Evolutionary conservation across 2,797 vertebrate genomes (phyloP).

Genomic region (Valencia hispanica): DNA sequence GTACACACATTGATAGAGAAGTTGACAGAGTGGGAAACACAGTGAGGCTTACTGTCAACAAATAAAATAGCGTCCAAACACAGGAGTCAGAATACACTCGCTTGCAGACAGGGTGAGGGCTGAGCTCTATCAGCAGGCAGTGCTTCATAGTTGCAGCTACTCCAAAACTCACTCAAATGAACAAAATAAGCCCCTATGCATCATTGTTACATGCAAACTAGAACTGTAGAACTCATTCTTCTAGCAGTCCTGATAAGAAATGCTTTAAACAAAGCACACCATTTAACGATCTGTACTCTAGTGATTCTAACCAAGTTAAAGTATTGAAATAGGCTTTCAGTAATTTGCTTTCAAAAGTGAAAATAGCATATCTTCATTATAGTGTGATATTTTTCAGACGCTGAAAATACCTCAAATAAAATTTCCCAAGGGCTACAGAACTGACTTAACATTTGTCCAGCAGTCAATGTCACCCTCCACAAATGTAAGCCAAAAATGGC

Average conservation of each 20-base stretch:
- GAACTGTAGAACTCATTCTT: background rate
- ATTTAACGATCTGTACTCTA: too few relatives aligned
- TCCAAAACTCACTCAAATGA: conserved; percentile 23
- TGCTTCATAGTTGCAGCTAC: conserved; percentile 22
- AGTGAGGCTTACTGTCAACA: conserved; percentile 41
- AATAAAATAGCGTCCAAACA: conserved; percentile 56
- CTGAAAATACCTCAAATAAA: too few relatives aligned
- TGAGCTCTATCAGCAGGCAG: conserved; percentile 41
- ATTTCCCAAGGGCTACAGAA: background rate
- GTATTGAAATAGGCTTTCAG: background rate
- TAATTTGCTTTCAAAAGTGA: too few relatives aligned
- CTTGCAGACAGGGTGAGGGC: conserved; percentile 8
- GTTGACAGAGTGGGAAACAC: conserved; percentile 58
- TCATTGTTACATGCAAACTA: conserved; percentile 5
- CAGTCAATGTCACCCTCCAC: background rate
- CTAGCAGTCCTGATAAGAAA: background rate
- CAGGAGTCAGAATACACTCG: conserved; percentile 23
- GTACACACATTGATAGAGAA: conserved; percentile 40
- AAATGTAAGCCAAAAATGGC: too few relatives aligned
- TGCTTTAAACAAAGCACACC: background rate
- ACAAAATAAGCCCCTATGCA: conserved; percentile 30
- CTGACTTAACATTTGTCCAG: background rate
- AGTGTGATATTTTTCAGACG: background rate
- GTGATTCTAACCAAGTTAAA: background rate
- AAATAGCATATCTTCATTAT: too few relatives aligned